Evolutionary conservation across 2,113 vertebrate genomes (phyloP), one percentile per base, ranked within the genome.

Genomic region (Boleophthalmus pectinirostris): DNA sequence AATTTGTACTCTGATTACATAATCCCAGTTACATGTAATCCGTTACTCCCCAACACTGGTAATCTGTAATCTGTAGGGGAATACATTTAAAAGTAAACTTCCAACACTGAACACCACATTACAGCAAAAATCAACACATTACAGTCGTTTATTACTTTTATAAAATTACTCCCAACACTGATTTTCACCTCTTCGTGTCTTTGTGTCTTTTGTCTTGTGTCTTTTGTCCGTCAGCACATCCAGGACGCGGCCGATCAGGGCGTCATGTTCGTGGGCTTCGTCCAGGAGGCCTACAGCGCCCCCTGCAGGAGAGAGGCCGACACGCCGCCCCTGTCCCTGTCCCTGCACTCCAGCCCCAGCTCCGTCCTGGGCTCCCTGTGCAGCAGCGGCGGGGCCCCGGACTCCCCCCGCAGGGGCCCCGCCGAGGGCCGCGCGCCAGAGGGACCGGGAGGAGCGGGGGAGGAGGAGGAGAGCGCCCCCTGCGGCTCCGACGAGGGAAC

Each of bases 201-300:
- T n/a, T n/a, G n/a, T n/a, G n/a, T n/a, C n/a, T n/a, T n/a, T n/a
- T n/a, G n/a, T n/a, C n/a, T n/a, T n/a, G n/a, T 43, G 8, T 43
- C 38, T 8, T 53, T 45, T 0, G 65, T 72, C 83, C 69, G 70
- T 83, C 91, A 89, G 92, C 94, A 99, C 95, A 93, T 98, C 88
- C 97, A 99, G 91, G 97, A 98, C 72, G 96, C 95, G 7, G 96
- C 97, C 8, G 95, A 95, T 82, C 96, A 92, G 80, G 97, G 97
- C 65, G 94, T 98, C 89, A 93, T 94, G 82, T 98, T 99, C 69
- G 94, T 97, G n/a, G 95, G 97, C 49, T 95, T 97, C 57, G 87
- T 98, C 72, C 95, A 96, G 84, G 95, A 97, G 76, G 95, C 95
- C 15, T 91, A 82, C 23, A 90, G 91, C 2, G 91, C 89, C 7